Evolutionary conservation across 2,888 invertebrate species (phyloP).

Genomic region (Chloroclysta siterata): DNA sequence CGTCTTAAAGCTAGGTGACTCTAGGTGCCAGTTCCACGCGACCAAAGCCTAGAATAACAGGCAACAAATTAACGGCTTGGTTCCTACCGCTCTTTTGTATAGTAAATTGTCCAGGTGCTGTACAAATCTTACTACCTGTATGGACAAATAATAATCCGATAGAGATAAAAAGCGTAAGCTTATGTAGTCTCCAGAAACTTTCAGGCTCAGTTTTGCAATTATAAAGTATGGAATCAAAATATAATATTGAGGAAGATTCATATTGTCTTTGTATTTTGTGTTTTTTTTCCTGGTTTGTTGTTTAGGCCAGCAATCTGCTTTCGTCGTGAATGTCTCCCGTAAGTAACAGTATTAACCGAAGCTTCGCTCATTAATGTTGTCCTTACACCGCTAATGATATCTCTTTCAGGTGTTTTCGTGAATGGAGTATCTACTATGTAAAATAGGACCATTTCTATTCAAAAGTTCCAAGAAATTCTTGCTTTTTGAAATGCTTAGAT

Average conservation of each 20-base stretch:
- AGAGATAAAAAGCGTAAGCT: no score
- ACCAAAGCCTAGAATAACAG: no score
- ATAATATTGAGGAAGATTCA: background rate
- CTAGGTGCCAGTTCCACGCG: no score
- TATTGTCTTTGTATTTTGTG: background rate
- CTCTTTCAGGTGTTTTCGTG: conserved; percentile 52
- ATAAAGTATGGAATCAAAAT: background rate
- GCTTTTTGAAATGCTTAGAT: background rate
- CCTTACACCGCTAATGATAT: conserved; percentile 58
- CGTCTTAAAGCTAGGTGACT: no score
- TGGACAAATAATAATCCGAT: no score
- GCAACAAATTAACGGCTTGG: no score
- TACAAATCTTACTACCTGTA: no score
- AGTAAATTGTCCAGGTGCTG: no score
- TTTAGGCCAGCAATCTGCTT: conserved; percentile 4
- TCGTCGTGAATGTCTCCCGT: conserved; percentile 2
- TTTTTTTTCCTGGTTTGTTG: background rate
- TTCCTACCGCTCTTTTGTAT: no score
- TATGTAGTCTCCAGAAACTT: no score
- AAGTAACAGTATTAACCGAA: conserved; percentile 52
- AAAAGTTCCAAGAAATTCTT: conserved; percentile 1
- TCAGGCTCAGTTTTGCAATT: background rate
- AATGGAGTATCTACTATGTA: conserved; percentile 27
- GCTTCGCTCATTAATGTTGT: conserved; percentile 53
- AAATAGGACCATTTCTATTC: conserved; percentile 13